Base-by-base conservation (phyloP, 2,888 invertebrate species). In the Ennomos quercinarius region DNA sequence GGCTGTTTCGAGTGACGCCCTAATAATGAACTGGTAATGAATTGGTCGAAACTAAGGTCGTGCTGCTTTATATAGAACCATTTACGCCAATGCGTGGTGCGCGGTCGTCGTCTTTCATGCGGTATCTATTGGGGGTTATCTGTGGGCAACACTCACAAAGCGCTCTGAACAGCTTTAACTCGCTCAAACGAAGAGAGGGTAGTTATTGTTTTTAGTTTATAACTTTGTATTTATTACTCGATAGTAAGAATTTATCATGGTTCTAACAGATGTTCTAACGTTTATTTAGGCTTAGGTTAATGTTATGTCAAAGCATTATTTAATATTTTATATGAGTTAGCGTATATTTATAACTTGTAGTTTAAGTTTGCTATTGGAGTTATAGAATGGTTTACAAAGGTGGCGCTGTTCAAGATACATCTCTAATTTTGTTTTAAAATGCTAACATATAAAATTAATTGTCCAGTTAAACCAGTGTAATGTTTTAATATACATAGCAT, bases 291-390 rank as follows among this genome's bases (percentile, higher is more conserved):
- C 63, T 76, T 80, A 83, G 72, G 69, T 65, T 78, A 77, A 80
- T 77, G 79, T 84, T 86, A 83, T 77, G 78, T 83, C 83, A 81
- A 80, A 78, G 72, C 73, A 83, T 27, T 87, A 84, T 85, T 84
- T 81, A 83, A 86, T 88, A 84, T 86, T 86, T 84, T 86, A 84
- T 80, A 83, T 79, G 78, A 79, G 81, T 84, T 86, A 86, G 84
- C 71, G 72, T 87, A 84, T 87, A 81, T 74, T 83, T 87, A 87
- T 81, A 81, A 84, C 81, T 81, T 81, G n/a, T 83, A 82, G 77
- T 81, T 80, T 83, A 84, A 83, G 80, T 83, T 85, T 84, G 79
- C 79, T 86, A 84, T 84, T 80, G 77, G 67, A 71, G 76, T 76
- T 78, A 74, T 69, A 62, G 71, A 72, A 73, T 71, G 68, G 70